Evolutionary conservation across 2,888 invertebrate species (phyloP), one percentile per base, ranked within the genome.

Genomic region (Schrankia costaestrigalis): DNA sequence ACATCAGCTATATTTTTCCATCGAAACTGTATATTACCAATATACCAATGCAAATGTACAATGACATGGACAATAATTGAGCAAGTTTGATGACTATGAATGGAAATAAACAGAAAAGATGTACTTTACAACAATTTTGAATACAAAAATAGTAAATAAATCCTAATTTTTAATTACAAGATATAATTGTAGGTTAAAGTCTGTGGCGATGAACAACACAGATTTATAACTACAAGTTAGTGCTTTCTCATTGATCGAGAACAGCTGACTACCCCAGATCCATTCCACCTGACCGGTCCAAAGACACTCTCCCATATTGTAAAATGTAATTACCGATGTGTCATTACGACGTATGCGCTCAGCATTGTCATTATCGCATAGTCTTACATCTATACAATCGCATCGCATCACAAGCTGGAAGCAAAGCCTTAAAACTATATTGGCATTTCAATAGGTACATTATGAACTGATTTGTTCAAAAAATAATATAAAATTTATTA

Each of bases 401-500:
- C 55, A 41, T 38, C 31, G 39, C 43, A 37, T 44, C 41, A 45
- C 38, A 46, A 59, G 56, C 44, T 24, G 43, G 22, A 54, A 58
- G 60, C 59, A 12, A 57, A 59, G 58, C 59, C 60, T 56, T 59
- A 59, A 40, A 39, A 45, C 57, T 58, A 58, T 46, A 41, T 58
- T 58, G 58, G 58, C 58, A 59, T 48, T 58, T 53, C 36, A 46
- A 52, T 48, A 52, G 47, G 40, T 53, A 49, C 39, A 47, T 29
- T 31, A 43, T 18, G 28, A 43, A 45, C 32, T 11, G 29, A 44
- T 38, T 43, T 37, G 32, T 52, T 44, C 31, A 35, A 17, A 35
- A 40, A 43, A 26, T 14, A 44, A 12, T 24, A n/a, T 21, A 5
- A 41, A 40, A 41, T 29, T n/a, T n/a, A n/a, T n/a, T 28, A 55